Conservation (phyloP, 2,113 vertebrate species). For the Ictalurus punctatus region DNA sequence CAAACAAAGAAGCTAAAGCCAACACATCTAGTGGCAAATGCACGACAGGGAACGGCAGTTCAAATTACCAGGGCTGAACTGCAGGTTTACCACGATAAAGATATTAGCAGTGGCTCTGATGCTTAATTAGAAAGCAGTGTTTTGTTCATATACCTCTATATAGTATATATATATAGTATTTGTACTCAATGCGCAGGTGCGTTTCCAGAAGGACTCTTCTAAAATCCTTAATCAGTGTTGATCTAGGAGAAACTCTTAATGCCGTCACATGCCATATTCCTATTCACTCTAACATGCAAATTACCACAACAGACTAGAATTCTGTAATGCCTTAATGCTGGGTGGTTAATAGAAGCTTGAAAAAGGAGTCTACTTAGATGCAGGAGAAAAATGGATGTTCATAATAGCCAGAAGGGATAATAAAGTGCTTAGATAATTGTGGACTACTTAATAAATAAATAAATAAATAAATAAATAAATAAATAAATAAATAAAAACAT, state of each 20-base stretch:
- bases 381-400: background rate
- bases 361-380: slow-evolving; percentile 18
- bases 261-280: background rate
- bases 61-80: background rate
- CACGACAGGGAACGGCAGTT: background rate
- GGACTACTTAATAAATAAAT: slow-evolving; percentile 5
- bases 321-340: background rate
- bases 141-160: background rate
- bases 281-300: background rate
- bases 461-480: slow-evolving; percentile 2
- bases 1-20: slow-evolving; percentile 5
- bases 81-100: background rate
- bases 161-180: background rate
- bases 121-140: slow-evolving; percentile 9
- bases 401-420: slow-evolving; percentile 29
- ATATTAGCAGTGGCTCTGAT: background rate
- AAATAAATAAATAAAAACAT: background rate
- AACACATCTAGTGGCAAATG: background rate
- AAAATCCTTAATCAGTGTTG: background rate
- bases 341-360: slow-evolving; percentile 13
- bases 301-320: slow-evolving; percentile 20
- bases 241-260: slow-evolving; percentile 13
- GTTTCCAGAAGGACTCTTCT: background rate
- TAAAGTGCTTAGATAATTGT: slow-evolving; percentile 43
- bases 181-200: background rate